Evolutionary conservation across 2,888 invertebrate genomes (phyloP), one percentile per base, ranked within the genome.

Genomic region (Hyles lineata): DNA sequence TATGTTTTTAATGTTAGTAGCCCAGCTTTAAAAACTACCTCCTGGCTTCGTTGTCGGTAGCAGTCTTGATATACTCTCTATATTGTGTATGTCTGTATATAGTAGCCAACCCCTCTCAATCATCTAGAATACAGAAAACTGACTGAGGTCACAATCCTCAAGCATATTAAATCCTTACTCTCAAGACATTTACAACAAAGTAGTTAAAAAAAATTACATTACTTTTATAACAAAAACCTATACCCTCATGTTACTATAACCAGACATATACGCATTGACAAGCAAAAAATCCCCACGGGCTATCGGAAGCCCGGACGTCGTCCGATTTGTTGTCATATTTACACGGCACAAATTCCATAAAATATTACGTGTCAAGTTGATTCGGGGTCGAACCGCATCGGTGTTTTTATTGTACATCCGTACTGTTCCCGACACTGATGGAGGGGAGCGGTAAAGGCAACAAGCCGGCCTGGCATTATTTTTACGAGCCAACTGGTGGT

Each of bases 401-500:
- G 52, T 29, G 21, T 43, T 35, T 63, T 63, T 62, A 32, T 61
- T 61, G 19, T 29, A 29, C 55, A n/a, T 55, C 55, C 55, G 17
- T 62, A 19, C 35, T 23, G 21, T 21, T n/a, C 0, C 21, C 15
- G 67, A 23, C 67, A 67, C 67, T 50, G 50, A 67, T 19, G 17
- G 7, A 23, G 50, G 50, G 43, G 29, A 67, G 63, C 73, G 70
- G 17, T 63, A 52, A 35, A 70, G 72, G 70, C 70, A 75, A 76
- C 76, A 78, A 70, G 71, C 73, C 70, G 60, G 58, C 62, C 21
- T 76, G 35, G 73, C 78, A 78, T 82, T 78, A 80, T 79, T 80
- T 82, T 84, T 83, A 82, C 76, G 82, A 80, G 76, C 73, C n/a
- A 77, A 80, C 74, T 29, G 29, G 29, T 29, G 29, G 29, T 29